Conservation (phyloP, 2,113 vertebrate genomes). For the Nibea albiflora region DNA sequence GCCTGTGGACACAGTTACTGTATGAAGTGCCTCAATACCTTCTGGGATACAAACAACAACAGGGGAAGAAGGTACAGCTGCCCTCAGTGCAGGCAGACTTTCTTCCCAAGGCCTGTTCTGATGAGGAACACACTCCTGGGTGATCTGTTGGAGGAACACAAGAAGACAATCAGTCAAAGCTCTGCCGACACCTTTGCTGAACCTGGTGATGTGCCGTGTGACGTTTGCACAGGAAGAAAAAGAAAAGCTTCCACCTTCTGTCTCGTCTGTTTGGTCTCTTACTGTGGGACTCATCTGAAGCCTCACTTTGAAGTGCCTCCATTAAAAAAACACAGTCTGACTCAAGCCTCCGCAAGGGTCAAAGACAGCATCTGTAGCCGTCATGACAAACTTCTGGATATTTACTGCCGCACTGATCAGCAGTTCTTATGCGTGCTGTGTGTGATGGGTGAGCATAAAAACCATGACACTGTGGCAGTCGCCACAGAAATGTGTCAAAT, state of each 20-base stretch:
- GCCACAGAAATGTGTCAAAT: conserved; percentile 21
- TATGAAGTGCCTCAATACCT: conserved; percentile 50
- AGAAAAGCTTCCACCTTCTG: conserved; percentile 60
- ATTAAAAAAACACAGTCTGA: conserved; percentile 56
- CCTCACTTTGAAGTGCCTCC: conserved; percentile 52
- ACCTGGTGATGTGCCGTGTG: conserved; percentile 54
- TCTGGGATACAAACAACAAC: conserved; percentile 43
- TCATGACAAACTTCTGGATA: conserved; percentile 60
- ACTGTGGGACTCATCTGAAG: conserved; percentile 57
- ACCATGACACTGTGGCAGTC: conserved; percentile 49
- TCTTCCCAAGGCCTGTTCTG: conserved; percentile 53
- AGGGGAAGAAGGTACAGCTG: conserved; percentile 39
- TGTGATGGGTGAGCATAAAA: conserved; percentile 49
- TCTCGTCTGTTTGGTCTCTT: conserved; percentile 59
- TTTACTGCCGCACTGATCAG: conserved; percentile 60
- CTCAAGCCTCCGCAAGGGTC: conserved; percentile 35
- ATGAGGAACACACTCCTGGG: conserved; percentile 61
- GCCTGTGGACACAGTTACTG: conserved; percentile 71
- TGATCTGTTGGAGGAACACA: conserved; percentile 45
- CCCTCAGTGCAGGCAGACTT: conserved; percentile 63
- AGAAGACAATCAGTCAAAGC: background rate
- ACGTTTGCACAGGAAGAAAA: conserved; percentile 55
- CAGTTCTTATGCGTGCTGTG: conserved; percentile 61
- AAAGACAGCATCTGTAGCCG: conserved; percentile 50
- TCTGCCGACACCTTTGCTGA: background rate